Evolutionary conservation across 2,113 vertebrate genomes (phyloP).

Genomic region (Syngnathus scovelli): DNA sequence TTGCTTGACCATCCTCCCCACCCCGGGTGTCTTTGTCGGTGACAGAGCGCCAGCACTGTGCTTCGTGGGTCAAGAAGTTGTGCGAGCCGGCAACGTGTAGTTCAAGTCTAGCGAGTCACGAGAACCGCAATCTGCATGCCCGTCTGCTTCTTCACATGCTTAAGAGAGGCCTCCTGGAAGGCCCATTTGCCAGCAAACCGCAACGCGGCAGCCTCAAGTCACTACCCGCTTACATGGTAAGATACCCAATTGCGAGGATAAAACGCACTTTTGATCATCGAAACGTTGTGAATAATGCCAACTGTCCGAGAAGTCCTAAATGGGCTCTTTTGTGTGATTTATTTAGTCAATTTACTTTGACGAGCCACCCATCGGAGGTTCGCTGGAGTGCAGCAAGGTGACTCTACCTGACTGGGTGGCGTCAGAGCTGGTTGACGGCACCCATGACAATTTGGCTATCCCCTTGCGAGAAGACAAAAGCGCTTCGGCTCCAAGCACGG

Average conservation of each 20-base stretch:
- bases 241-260: background rate
- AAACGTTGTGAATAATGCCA: background rate
- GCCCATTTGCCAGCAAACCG: conserved; percentile 81
- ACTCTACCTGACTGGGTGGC: conserved; percentile 77
- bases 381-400: conserved; percentile 39
- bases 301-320: background rate
- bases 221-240: conserved; percentile 87
- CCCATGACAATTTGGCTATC: conserved; percentile 54
- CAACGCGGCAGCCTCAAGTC: conserved; percentile 78
- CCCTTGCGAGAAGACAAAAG: conserved; percentile 49
- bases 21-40: background rate
- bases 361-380: conserved; percentile 66
- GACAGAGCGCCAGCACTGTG: conserved; percentile 82
- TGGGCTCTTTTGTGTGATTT: background rate
- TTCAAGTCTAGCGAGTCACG: conserved; percentile 71
- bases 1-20: background rate
- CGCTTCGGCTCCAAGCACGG: conserved; percentile 32
- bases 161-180: conserved; percentile 76
- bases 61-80: conserved; percentile 90
- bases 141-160: conserved; percentile 89
- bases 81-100: conserved; percentile 78
- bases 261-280: background rate
- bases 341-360: conserved; percentile 86
- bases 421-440: conserved; percentile 67
- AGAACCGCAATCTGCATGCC: conserved; percentile 84